Percentiles rank a stretch among this genome's conserved stretches.
Evolutionary conservation across 2,113 vertebrate genomes (phyloP).

Genomic region (Puffinus mauretanicus): DNA sequence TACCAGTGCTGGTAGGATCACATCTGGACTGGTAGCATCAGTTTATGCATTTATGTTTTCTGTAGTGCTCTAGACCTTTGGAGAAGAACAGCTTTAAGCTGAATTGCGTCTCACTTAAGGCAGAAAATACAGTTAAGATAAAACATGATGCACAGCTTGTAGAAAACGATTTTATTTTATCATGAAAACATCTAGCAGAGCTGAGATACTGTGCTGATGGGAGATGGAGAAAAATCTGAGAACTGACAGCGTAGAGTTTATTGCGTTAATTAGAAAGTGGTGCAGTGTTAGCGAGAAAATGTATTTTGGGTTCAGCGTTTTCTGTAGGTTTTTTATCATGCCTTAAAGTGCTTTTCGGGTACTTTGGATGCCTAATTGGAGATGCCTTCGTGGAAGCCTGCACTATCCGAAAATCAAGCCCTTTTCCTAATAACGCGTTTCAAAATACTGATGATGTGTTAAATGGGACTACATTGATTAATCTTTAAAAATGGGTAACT

Average conservation of each 20-base stretch:
- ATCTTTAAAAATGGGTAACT: background rate
- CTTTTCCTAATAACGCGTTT: background rate
- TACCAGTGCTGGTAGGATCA: background rate
- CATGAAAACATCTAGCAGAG: background rate
- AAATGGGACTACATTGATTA: background rate
- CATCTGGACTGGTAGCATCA: background rate
- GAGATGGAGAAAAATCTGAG: constrained; percentile 3
- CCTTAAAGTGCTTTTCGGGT: background rate
- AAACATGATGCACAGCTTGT: background rate
- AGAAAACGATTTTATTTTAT: background rate
- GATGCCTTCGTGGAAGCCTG: background rate
- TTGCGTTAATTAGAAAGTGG: constrained; percentile 5
- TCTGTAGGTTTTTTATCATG: background rate
- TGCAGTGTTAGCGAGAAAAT: constrained; percentile 6
- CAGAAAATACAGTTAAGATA: constrained; percentile 20
- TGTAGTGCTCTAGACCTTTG: background rate
- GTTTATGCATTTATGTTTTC: background rate
- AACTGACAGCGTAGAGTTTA: background rate
- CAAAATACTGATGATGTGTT: background rate
- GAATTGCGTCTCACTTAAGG: background rate
- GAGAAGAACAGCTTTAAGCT: background rate
- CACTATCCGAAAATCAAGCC: background rate
- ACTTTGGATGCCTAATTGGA: background rate
- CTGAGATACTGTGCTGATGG: background rate
- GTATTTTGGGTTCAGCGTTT: constrained; percentile 19